These are phyloP conservation scores for Calliphora vicina DNA, from an alignment of 1,140 invertebrate species.

Conservation along the genomic window DNA sequence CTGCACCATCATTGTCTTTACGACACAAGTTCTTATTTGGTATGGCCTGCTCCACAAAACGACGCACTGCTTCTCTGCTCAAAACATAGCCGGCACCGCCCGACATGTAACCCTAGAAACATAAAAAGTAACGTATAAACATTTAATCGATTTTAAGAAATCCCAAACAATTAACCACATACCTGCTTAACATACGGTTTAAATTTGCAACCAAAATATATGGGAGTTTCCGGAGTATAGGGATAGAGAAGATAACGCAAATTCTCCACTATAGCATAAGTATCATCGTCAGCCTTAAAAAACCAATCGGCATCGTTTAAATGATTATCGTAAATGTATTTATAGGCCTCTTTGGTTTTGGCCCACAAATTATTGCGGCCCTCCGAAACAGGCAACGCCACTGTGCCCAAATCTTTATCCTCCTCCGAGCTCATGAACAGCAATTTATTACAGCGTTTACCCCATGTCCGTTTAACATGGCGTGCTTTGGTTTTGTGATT, in stretches of 20 bases:
- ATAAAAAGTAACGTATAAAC: neutral
- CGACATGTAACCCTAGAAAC: conserved; percentile 87
- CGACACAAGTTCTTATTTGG: conserved; percentile 73
- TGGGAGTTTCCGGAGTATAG: conserved; percentile 74
- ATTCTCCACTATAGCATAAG: conserved; percentile 92
- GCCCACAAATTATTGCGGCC: conserved; percentile 92
- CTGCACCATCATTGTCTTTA: conserved; percentile 76
- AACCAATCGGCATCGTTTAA: conserved; percentile 89
- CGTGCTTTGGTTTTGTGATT: conserved; percentile 90
- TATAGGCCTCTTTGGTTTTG: conserved; percentile 95
- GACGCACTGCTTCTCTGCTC: conserved; percentile 78
- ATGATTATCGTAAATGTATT: conserved; percentile 85
- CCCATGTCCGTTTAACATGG: conserved; percentile 96
- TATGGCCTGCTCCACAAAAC: conserved; percentile 78
- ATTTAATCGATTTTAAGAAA: neutral
- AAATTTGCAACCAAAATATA: conserved; percentile 91
- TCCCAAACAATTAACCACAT: neutral
- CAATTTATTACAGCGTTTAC: conserved; percentile 87
- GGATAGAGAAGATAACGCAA: conserved; percentile 85
- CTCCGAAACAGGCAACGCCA: conserved; percentile 81
- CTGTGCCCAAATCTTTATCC: conserved; percentile 73
- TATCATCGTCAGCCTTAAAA: conserved; percentile 94
- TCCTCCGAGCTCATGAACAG: conserved; percentile 87
- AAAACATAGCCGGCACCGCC: conserved; percentile 94
- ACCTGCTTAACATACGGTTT: conserved; percentile 81